phyloP scores from a whole-genome alignment of 2,888 invertebrate genomes.

The Vanessa cardui region DNA sequence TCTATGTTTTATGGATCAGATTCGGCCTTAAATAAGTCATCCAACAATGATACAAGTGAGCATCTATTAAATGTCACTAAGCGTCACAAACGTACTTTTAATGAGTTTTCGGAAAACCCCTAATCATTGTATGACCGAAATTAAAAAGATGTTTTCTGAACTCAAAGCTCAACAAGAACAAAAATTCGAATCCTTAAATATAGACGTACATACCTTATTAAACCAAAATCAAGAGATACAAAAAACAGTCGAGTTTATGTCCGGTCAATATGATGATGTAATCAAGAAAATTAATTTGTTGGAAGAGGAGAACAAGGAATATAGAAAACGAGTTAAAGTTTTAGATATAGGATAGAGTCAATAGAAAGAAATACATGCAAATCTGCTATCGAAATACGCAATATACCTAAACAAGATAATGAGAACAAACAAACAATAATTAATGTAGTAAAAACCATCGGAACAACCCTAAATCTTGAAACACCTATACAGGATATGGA shows the following conservation, averaged over 20 bases:
- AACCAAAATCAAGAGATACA: not conserved
- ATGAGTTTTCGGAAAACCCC: conserved; percentile 3
- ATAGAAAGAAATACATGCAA: not conserved
- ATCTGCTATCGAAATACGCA: conserved; percentile 1
- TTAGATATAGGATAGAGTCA: not conserved
- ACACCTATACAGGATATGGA: not conserved
- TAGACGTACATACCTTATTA: not conserved
- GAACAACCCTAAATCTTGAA: not conserved
- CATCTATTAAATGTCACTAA: conserved; percentile 2
- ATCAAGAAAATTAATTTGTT: not conserved
- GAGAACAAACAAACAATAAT: not conserved
- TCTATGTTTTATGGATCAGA: conserved; percentile 3
- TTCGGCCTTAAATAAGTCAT: conserved; percentile 2
- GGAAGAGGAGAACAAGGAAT: not conserved
- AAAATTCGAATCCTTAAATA: not conserved
- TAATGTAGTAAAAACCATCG: not conserved
- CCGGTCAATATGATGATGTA: not conserved
- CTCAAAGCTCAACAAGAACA: not conserved
- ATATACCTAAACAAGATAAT: not conserved
- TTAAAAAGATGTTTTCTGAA: conserved; percentile 2
- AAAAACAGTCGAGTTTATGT: not conserved
- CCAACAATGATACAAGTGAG: not conserved
- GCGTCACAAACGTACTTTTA: conserved; percentile 3
- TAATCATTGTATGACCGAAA: conserved; percentile 1
- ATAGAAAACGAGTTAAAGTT: not conserved